A percentile compares a stretch with the other conserved stretches of the same genome.
phyloP scores from a whole-genome alignment of 2,888 invertebrate species.

The Cheilosia grossa region DNA sequence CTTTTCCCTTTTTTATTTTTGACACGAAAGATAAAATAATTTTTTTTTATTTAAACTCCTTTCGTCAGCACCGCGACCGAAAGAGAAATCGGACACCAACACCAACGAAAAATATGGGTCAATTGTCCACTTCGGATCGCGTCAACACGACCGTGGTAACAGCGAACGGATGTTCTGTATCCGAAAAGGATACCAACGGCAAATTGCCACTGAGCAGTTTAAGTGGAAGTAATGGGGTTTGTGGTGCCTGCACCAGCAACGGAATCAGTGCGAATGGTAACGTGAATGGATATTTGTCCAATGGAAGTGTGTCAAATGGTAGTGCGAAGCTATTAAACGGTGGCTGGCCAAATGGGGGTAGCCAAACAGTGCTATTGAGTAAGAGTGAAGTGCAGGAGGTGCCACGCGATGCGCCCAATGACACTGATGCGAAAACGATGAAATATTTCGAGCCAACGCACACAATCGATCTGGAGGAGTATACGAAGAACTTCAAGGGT shows the following conservation, averaged over 20 bases:
- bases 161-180: slow-evolving; percentile 55
- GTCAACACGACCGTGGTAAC: slow-evolving; percentile 78
- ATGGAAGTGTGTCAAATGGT: slow-evolving; percentile 60
- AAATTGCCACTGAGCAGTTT: slow-evolving; percentile 42
- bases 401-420: slow-evolving; percentile 27
- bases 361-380: slow-evolving; percentile 43
- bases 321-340: slow-evolving; percentile 57
- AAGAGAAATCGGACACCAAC: slow-evolving; percentile 55
- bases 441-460: slow-evolving; percentile 76
- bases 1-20: slow-evolving; percentile 36
- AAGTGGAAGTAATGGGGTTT: slow-evolving; percentile 48
- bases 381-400: slow-evolving; percentile 63
- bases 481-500: slow-evolving; percentile 79
- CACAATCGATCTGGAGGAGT: slow-evolving; percentile 79
- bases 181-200: slow-evolving; percentile 67
- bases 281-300: slow-evolving; percentile 49
- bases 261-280: slow-evolving; percentile 64
- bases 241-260: slow-evolving; percentile 53
- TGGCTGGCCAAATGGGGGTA: slow-evolving; percentile 34
- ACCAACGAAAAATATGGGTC: slow-evolving; percentile 79
- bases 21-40: slow-evolving; percentile 15
- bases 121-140: slow-evolving; percentile 80
- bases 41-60: slow-evolving; percentile 24
- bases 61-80: slow-evolving; percentile 41
- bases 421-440: slow-evolving; percentile 6